Evolutionary conservation across 2,888 invertebrate species (phyloP).

Genomic region (Hipparchia sbordonii): DNA sequence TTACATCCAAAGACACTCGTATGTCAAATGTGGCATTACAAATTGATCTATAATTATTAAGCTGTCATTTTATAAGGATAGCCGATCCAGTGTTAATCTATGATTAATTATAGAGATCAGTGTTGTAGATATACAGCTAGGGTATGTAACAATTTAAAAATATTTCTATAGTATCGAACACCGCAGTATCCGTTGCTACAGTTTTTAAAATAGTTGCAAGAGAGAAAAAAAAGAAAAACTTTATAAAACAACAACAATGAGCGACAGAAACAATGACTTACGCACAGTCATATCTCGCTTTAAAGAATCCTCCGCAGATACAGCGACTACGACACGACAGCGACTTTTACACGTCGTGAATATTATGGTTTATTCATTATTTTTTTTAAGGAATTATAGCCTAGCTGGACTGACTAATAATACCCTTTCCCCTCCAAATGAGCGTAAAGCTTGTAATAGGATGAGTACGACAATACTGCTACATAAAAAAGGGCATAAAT

Average conservation of each 20-base stretch:
- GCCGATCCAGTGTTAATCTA: no score
- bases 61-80: no score
- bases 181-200: not conserved
- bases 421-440: no score
- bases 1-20: no score
- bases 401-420: no score
- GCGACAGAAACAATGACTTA: conserved; percentile 29
- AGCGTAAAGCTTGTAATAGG: no score
- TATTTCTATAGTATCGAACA: not conserved
- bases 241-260: conserved; percentile 13
- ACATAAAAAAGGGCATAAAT: no score
- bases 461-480: no score
- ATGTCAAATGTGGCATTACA: no score
- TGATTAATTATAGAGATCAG: no score
- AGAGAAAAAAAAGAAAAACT: not conserved
- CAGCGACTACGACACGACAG: conserved; percentile 13
- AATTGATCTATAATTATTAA: no score
- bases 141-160: conserved; percentile 6
- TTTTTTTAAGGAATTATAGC: no score
- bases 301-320: not conserved
- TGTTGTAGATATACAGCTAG: not conserved
- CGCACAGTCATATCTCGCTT: conserved; percentile 28
- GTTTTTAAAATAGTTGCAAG: conserved; percentile 16
- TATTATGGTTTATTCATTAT: not conserved
- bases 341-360: not conserved